phyloP scores from a whole-genome alignment of 1,140 invertebrate genomes.

The Drosophila quadrilineata region DNA sequence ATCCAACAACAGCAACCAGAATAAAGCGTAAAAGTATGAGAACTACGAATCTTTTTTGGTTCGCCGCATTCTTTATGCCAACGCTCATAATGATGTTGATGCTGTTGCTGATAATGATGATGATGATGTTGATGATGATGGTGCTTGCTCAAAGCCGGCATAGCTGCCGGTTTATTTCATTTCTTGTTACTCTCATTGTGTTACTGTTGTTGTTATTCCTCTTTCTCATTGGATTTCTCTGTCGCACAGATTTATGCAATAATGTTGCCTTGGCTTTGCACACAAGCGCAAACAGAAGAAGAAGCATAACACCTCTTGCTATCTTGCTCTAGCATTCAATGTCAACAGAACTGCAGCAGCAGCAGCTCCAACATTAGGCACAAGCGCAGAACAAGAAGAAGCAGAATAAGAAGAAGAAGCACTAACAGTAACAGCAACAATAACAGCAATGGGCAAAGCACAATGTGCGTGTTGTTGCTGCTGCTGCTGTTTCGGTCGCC shows the following conservation, averaged over 20 bases:
- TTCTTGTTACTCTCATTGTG: constrained; percentile 34
- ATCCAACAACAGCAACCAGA: constrained; percentile 16
- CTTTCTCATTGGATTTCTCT: constrained; percentile 57
- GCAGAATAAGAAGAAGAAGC: neutral
- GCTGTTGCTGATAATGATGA: neutral
- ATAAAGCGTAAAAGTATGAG: neutral
- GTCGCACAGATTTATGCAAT: constrained; percentile 71
- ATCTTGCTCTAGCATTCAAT: constrained; percentile 44
- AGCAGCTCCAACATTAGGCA: neutral
- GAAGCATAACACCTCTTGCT: neutral
- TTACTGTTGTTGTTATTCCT: constrained; percentile 9
- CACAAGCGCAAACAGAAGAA: too few species aligned
- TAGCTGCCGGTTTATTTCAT: constrained; percentile 57
- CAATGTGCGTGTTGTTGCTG: constrained; percentile 57
- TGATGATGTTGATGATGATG: neutral
- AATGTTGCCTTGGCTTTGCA: constrained; percentile 43
- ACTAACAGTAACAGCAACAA: constrained; percentile 11
- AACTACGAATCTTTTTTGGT: constrained; percentile 48
- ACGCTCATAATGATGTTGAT: constrained; percentile 5
- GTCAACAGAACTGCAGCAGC: constrained; percentile 43
- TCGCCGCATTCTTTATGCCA: constrained; percentile 52
- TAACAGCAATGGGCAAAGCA: constrained; percentile 15
- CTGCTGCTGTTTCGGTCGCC: constrained; percentile 14
- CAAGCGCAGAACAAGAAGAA: constrained; percentile 6
- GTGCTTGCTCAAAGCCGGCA: too few species aligned